A percentile compares a stretch with the other conserved stretches of the same genome.
These are phyloP conservation scores for Cryptocephalus moraei DNA, from an alignment of 2,888 invertebrate species.

Conservation along the genomic window DNA sequence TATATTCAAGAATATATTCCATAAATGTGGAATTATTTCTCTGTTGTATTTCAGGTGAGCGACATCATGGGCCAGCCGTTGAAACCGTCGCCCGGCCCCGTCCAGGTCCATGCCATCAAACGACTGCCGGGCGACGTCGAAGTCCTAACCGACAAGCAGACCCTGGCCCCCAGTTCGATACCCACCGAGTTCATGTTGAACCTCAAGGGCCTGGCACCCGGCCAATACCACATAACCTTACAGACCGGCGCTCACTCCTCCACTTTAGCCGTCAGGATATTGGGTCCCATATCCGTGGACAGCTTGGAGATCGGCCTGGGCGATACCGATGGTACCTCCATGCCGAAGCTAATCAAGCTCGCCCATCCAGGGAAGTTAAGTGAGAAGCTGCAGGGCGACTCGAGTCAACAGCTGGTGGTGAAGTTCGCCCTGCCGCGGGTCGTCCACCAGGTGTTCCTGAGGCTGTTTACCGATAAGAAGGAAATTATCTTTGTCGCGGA, in stretches of 20 bases:
- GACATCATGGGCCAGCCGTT: constrained; percentile 64
- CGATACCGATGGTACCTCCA: constrained; percentile 82
- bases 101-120: constrained; percentile 66
- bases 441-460: constrained; percentile 75
- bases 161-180: constrained; percentile 42
- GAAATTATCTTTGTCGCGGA: constrained; percentile 94
- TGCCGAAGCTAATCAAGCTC: constrained; percentile 66
- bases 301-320: constrained; percentile 78
- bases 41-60: constrained; percentile 47
- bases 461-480: constrained; percentile 53
- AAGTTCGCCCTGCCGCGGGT: constrained; percentile 65
- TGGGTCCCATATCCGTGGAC: constrained; percentile 67
- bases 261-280: constrained; percentile 48
- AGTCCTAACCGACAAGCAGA: constrained; percentile 55
- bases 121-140: constrained; percentile 64
- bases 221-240: constrained; percentile 73
- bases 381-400: constrained; percentile 70
- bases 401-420: constrained; percentile 72
- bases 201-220: constrained; percentile 63
- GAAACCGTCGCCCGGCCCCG: constrained; percentile 57
- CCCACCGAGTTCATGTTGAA: constrained; percentile 67
- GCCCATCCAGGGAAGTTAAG: constrained; percentile 53
- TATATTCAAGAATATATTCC: no score
- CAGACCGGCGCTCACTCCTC: constrained; percentile 47
- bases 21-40: no score